Evolutionary conservation across 2,113 vertebrate species (phyloP), one percentile per base, ranked within the genome.

Genomic region (Xenopus laevis): DNA sequence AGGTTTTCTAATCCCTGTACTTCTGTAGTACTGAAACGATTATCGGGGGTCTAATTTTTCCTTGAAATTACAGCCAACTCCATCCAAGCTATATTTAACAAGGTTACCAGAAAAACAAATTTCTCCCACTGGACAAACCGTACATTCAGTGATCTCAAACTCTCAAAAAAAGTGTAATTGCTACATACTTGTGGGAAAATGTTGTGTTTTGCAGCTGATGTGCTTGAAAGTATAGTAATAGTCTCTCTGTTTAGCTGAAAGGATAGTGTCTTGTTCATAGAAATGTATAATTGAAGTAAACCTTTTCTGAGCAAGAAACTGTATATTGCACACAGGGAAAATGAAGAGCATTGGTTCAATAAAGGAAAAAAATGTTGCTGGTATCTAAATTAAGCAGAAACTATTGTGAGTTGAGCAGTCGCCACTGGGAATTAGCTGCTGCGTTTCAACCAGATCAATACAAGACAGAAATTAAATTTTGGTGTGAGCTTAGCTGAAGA

Each of bases 401-500:
- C 72, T 45, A 59, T 67, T 74, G 64, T 74, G 72, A 67, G 52
- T 67, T 60, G 53, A 74, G 65, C 46, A 59, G 64, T 64, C 58
- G 64, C 64, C 72, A 74, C 52, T 67, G 44, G 72, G 72, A 74
- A 74, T 73, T 73, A 73, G 61, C 53, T 61, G 40, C 61, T 72
- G 71, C 50, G 65, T 72, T 57, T 59, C 50, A 59, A 20, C 52
- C 63, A 73, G 63, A 73, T 74, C 72, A 74, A 74, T 74, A 74
- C 27, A n/a, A 50, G 55, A 73, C 27, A 67, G 53, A 74, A 73
- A 74, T 74, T 66, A 9, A 67, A 67, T 74, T 74, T 67, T 74
- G 46, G 64, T 67, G 40, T 74, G 72, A 74, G 72, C 72, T 74
- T 74, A 74, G 53, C 30, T 60, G 64, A 74, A 67, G 55, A 74